Percentiles rank a stretch among this genome's conserved stretches.
Evolutionary conservation across 1,140 invertebrate species (phyloP).

Genomic region (Antheraea mylitta): DNA sequence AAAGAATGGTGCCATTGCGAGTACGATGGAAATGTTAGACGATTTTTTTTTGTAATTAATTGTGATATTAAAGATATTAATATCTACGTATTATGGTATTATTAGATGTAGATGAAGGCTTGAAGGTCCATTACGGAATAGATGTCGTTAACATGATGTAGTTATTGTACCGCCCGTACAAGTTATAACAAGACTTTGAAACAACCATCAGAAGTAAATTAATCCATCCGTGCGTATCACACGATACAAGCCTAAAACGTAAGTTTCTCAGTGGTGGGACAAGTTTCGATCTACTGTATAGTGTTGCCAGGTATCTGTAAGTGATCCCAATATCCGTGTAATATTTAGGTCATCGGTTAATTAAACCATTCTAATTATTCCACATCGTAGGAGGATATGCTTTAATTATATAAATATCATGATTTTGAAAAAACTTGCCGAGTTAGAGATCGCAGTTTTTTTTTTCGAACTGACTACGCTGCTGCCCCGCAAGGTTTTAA

Average conservation of each 20-base stretch:
- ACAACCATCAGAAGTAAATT: constrained; percentile 15
- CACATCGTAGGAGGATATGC: too few relatives aligned
- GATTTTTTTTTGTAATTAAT: too few relatives aligned
- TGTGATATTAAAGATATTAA: too few relatives aligned
- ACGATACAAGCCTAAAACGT: constrained; percentile 16
- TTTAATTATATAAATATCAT: too few relatives aligned
- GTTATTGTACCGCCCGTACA: not conserved
- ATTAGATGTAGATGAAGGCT: not conserved
- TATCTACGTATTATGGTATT: too few relatives aligned
- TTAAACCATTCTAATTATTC: not conserved
- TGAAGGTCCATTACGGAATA: not conserved
- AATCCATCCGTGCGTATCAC: constrained; percentile 15
- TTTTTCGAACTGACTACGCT: too few relatives aligned
- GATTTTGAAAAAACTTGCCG: too few relatives aligned
- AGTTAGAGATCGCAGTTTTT: too few relatives aligned
- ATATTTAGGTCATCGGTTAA: not conserved
- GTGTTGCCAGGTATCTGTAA: not conserved
- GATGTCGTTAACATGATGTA: not conserved
- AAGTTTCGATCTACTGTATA: not conserved
- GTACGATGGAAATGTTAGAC: too few relatives aligned
- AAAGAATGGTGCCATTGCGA: too few relatives aligned
- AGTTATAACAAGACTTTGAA: constrained; percentile 7
- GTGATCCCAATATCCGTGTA: not conserved
- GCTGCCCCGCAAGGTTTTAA: too few relatives aligned
- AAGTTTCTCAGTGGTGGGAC: constrained; percentile 13